A percentile compares a stretch with the other conserved stretches of the same genome.
Conservation (phyloP, 2,113 vertebrate species). For the Gasterosteus nipponicus region DNA sequence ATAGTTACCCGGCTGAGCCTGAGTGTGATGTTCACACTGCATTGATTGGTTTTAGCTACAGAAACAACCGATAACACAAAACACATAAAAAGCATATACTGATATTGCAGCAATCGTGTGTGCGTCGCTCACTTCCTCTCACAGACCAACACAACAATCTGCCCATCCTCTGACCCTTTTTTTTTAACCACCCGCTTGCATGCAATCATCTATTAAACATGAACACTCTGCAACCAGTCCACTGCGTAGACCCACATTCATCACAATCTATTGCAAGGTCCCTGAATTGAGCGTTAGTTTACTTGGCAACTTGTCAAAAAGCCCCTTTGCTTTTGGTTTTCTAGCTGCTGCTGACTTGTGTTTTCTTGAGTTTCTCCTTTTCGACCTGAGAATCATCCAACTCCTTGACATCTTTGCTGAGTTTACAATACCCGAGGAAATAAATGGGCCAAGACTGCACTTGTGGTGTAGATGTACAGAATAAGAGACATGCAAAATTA, state of each 20-base stretch:
- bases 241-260: not conserved
- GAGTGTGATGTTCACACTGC: not conserved
- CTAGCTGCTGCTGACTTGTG: not conserved
- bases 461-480: not conserved
- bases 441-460: constrained; percentile 20
- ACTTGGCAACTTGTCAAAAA: not conserved
- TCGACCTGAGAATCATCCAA: not conserved
- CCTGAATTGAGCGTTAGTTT: not conserved
- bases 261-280: not conserved
- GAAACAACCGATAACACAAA: not conserved
- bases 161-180: not conserved
- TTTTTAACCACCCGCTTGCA: not conserved
- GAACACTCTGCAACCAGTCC: not conserved
- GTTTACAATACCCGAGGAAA: constrained; percentile 13
- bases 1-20: not conserved
- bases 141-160: not conserved
- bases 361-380: not conserved
- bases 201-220: constrained; percentile 34
- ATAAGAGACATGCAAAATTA: not conserved
- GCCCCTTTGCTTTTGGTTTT: not conserved
- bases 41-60: not conserved
- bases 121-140: not conserved
- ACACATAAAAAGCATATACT: not conserved
- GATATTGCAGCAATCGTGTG: not conserved
- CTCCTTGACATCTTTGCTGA: constrained; percentile 16